Evolutionary conservation across 2,888 invertebrate species (phyloP), one percentile per base, ranked within the genome.

Genomic region (Heteropelma amictum): DNA sequence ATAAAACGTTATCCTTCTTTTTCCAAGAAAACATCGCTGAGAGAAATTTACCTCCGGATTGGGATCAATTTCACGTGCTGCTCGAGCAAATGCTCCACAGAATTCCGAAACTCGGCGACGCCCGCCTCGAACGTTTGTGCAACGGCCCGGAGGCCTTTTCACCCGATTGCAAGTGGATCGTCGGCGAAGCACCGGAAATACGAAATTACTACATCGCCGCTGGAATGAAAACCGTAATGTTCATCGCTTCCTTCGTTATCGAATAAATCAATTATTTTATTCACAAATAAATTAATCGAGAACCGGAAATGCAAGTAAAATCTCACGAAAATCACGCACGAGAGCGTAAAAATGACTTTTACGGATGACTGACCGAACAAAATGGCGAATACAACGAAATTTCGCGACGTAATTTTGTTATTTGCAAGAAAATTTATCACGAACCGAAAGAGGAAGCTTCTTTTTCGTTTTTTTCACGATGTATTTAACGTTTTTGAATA

Each of bases 81-180:
- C 91, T 99, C 28, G 96, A 97, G 80, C 94, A 97, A 85, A 91
- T 98, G 81, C 90, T 98, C 40, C 93, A 94, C 79, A 92, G 98
- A 21, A 93, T 97, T 72, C 98, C 99, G 0, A 89, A 91, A 51
- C 91, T 99, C 58, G 93, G 92, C 26, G 91, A 93, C 49, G 95
- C 95, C 0, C 91, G 93, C 6, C 91, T 98, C 12, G 95, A 97
- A 81, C 93, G 94, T 77, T 91, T 99, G 10, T 94, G 94, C 82
- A 97, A 97, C 85, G 95, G 96, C 0, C 94, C 98, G 0, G 98
- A 98, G 90, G 96, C 96, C 1, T 99, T 98, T 90, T 97, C 98
- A 3, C 98, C 99, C 0, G 99, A 99, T 88, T 97, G 97, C 88
- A 96, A 95, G 86, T 97, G 97, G 95, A 96, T 98, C 63, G 92